A percentile compares a stretch with the other conserved stretches of the same genome.
Conservation (phyloP, 2,888 invertebrate genomes). For the Polymixis lichenea region DNA sequence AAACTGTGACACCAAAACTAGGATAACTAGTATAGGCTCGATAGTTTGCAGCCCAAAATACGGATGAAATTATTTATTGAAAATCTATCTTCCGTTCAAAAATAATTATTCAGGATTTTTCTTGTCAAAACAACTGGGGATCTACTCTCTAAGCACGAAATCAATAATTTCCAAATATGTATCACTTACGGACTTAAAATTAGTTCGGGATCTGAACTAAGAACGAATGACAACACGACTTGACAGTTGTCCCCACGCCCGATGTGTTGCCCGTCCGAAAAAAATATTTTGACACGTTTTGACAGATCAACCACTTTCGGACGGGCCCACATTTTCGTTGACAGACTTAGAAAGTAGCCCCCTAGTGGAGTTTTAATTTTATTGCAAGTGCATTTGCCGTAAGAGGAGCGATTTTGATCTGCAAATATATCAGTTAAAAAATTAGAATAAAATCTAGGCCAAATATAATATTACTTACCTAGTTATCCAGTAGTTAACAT, state of each 20-base stretch:
- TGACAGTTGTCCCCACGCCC: not conserved
- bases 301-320: not conserved
- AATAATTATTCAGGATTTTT: not conserved
- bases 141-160: not conserved
- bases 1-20: conserved; percentile 62
- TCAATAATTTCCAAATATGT: not conserved
- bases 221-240: not conserved
- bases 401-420: conserved; percentile 26
- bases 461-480: conserved; percentile 58
- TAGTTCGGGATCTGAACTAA: not conserved
- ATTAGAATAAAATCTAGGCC: conserved; percentile 60
- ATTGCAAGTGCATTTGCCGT: not conserved
- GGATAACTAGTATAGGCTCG: conserved; percentile 21
- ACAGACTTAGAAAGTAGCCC: not conserved
- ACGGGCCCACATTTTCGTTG: not conserved
- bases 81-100: not conserved
- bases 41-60: conserved; percentile 53
- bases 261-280: not conserved
- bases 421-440: conserved; percentile 39
- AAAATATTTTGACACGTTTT: not conserved
- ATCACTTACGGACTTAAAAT: not conserved
- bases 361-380: not conserved
- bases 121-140: not conserved
- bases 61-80: not conserved
- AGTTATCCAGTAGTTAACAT: conserved; percentile 59